phyloP scores from a whole-genome alignment of 2,113 vertebrate species.

The Apteryx mantelli region DNA sequence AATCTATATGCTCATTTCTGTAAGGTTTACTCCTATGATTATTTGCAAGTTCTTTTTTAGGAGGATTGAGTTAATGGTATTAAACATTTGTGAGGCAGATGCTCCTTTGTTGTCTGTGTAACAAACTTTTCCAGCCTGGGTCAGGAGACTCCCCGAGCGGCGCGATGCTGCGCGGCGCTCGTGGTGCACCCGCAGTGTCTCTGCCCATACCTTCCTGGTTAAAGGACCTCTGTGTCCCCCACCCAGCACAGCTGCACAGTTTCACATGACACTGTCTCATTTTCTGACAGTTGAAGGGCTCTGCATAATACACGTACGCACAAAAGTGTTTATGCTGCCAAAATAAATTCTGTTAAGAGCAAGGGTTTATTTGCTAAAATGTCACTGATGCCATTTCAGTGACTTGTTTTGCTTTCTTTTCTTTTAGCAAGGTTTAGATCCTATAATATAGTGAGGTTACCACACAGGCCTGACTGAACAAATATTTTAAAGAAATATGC shows the following conservation, averaged over 20 bases:
- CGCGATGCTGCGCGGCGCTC: background rate
- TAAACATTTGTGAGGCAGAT: slow-evolving; percentile 58
- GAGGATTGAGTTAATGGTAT: background rate
- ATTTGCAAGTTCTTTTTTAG: slow-evolving; percentile 70
- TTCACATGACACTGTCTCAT: slow-evolving; percentile 77
- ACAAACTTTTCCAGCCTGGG: background rate
- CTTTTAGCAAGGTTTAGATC: slow-evolving; percentile 64
- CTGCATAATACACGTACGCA: slow-evolving; percentile 73
- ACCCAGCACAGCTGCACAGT: slow-evolving; percentile 78
- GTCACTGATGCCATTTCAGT: slow-evolving; percentile 73
- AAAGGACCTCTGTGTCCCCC: slow-evolving; percentile 70
- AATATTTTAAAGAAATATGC: slow-evolving; percentile 76
- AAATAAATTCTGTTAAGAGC: slow-evolving; percentile 77
- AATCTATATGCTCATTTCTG: slow-evolving; percentile 79
- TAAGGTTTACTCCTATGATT: slow-evolving; percentile 76
- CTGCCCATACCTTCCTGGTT: slow-evolving; percentile 13
- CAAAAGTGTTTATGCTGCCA: slow-evolving; percentile 79
- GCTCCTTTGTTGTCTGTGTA: background rate
- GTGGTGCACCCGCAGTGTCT: background rate
- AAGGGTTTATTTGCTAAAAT: slow-evolving; percentile 80
- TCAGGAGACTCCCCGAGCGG: background rate
- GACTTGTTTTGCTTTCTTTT: slow-evolving; percentile 72
- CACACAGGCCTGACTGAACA: slow-evolving; percentile 67
- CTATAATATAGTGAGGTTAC: slow-evolving; percentile 68
- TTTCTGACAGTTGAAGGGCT: slow-evolving; percentile 73